A percentile compares a stretch with the other conserved stretches of the same genome.
These are phyloP conservation scores for Brachypalpus laphriformis DNA, from an alignment of 2,888 invertebrate genomes.

Conservation along the genomic window DNA sequence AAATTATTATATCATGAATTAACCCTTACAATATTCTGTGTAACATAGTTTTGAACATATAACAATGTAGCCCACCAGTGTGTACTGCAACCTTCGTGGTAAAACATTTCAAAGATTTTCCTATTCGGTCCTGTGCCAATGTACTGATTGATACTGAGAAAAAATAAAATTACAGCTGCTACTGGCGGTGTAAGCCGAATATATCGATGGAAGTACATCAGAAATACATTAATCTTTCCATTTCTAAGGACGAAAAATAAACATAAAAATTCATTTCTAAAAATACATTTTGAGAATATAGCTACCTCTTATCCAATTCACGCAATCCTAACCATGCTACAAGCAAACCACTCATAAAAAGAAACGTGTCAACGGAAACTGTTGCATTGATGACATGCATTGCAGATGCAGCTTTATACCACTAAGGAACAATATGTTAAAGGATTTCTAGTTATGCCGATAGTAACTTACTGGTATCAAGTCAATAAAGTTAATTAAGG, in stretches of 20 bases:
- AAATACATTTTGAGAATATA: background rate
- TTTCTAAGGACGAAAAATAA: conserved; percentile 72
- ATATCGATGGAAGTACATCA: too few relatives aligned
- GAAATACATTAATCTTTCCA: conserved; percentile 79
- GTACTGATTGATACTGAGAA: conserved; percentile 83
- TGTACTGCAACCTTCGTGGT: conserved; percentile 79
- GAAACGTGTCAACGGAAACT: conserved; percentile 86
- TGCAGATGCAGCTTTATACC: conserved; percentile 79
- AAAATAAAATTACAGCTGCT: conserved; percentile 83
- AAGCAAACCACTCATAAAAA: conserved; percentile 85
- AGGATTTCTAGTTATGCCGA: background rate
- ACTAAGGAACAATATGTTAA: conserved; percentile 69
- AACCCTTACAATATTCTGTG: conserved; percentile 80
- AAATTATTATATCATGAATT: too few relatives aligned
- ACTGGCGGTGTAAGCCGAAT: conserved; percentile 85
- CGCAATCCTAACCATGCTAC: conserved; percentile 82
- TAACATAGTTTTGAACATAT: conserved; percentile 83
- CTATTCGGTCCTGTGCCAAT: conserved; percentile 84
- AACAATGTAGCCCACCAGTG: conserved; percentile 84
- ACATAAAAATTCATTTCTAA: background rate
- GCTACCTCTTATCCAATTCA: conserved; percentile 80
- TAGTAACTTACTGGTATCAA: conserved; percentile 10
- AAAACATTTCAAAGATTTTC: conserved; percentile 79
- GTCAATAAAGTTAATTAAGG: conserved; percentile 21
- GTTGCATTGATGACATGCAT: conserved; percentile 82